Evolutionary conservation across 2,113 vertebrate genomes (phyloP).

Genomic region (Onychostoma macrolepis): DNA sequence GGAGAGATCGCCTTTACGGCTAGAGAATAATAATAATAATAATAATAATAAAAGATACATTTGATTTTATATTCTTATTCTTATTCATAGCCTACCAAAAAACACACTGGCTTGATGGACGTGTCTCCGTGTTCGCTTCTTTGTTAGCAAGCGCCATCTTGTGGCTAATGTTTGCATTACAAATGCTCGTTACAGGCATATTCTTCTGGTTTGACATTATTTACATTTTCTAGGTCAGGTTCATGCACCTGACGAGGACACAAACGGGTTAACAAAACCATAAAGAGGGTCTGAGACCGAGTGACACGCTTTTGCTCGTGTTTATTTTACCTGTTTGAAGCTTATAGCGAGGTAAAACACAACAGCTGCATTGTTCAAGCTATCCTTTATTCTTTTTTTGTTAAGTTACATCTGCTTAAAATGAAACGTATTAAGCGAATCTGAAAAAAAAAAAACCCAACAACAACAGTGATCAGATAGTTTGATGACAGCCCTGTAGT

Average conservation of each 20-base stretch:
- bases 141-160: constrained; percentile 40
- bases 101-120: neutral
- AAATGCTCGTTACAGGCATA: neutral
- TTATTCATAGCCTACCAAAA: neutral
- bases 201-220: neutral
- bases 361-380: neutral
- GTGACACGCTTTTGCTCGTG: neutral
- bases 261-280: neutral
- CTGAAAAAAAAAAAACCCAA: neutral
- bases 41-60: no score
- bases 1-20: no score
- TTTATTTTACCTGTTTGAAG: neutral
- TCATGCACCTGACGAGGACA: constrained; percentile 5
- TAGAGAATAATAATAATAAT: no score
- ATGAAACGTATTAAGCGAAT: neutral
- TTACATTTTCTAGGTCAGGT: neutral
- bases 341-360: neutral
- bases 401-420: constrained; percentile 41
- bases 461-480: no score
- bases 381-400: constrained; percentile 10
- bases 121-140: neutral
- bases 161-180: neutral
- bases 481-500: constrained; percentile 70
- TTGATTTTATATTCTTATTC: neutral
- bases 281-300: neutral